Evolutionary conservation across 2,113 vertebrate genomes (phyloP).

Genomic region (Talpa occidentalis): DNA sequence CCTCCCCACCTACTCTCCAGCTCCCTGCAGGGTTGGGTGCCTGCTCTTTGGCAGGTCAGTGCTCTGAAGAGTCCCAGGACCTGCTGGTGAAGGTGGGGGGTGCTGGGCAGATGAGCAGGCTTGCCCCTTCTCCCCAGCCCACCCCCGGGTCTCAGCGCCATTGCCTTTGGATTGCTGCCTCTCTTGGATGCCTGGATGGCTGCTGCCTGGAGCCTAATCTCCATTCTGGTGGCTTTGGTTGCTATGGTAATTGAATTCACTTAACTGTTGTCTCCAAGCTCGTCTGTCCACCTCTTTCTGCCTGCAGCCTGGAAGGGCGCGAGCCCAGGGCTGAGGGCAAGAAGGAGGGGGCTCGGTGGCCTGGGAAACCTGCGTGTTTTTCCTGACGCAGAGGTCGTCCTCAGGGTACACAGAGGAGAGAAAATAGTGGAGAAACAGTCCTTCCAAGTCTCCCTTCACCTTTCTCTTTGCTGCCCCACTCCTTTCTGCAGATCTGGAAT

Average conservation of each 20-base stretch:
- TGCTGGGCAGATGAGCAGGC: neutral
- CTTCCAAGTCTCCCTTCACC: neutral
- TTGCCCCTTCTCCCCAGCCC: no score
- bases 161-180: conserved; percentile 47
- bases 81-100: neutral
- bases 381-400: neutral
- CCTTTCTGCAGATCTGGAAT: neutral
- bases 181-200: conserved; percentile 29
- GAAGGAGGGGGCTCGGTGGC: neutral
- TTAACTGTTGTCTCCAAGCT: conserved; percentile 76
- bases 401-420: neutral
- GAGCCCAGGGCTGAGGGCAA: neutral
- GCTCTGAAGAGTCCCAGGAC: neutral
- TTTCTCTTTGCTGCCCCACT: neutral
- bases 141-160: neutral
- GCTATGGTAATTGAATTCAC: conserved; percentile 80
- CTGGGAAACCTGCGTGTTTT: neutral
- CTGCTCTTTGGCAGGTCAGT: neutral
- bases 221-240: conserved; percentile 65
- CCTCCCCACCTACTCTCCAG: neutral
- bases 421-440: neutral
- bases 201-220: conserved; percentile 64
- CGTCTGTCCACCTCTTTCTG: conserved; percentile 67
- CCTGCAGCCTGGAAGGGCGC: conserved; percentile 47
- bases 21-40: no score